A percentile compares a stretch with the other conserved stretches of the same genome.
phyloP scores from a whole-genome alignment of 2,113 vertebrate species.

The Coptodon rendalli region DNA sequence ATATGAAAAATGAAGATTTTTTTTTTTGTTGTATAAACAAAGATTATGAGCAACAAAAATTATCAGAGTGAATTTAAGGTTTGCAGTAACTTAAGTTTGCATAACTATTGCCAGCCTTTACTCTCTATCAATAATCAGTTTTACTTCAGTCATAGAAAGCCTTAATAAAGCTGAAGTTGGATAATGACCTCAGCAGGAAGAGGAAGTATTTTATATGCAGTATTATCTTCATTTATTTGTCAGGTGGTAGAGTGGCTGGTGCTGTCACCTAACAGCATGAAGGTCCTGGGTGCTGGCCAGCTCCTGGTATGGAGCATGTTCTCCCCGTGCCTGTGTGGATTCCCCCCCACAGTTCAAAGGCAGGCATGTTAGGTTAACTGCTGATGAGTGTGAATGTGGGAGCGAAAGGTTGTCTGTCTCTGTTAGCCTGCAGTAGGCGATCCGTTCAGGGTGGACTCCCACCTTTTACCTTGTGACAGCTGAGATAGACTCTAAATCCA shows the following conservation, averaged over 20 bases:
- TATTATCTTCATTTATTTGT: neutral
- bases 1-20: neutral
- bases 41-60: neutral
- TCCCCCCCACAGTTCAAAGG: neutral
- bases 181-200: neutral
- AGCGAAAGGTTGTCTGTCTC: neutral
- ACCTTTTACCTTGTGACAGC: neutral
- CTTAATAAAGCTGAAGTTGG: neutral
- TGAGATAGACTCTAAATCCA: neutral
- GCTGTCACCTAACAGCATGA: neutral
- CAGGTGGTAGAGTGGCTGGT: neutral
- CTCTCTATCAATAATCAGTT: neutral
- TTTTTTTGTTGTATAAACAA: neutral
- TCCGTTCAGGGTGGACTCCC: neutral
- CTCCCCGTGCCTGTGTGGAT: neutral
- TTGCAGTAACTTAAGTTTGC: fast-evolving
- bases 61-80: neutral
- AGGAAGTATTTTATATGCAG: neutral
- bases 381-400: neutral
- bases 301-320: neutral
- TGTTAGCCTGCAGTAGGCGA: neutral
- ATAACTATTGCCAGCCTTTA: neutral
- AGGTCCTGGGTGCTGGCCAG: neutral
- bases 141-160: neutral
- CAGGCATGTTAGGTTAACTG: neutral